Percentiles rank a stretch among this genome's conserved stretches.
phyloP scores from a whole-genome alignment of 2,113 vertebrate species.

The Pontoporia blainvillei region DNA sequence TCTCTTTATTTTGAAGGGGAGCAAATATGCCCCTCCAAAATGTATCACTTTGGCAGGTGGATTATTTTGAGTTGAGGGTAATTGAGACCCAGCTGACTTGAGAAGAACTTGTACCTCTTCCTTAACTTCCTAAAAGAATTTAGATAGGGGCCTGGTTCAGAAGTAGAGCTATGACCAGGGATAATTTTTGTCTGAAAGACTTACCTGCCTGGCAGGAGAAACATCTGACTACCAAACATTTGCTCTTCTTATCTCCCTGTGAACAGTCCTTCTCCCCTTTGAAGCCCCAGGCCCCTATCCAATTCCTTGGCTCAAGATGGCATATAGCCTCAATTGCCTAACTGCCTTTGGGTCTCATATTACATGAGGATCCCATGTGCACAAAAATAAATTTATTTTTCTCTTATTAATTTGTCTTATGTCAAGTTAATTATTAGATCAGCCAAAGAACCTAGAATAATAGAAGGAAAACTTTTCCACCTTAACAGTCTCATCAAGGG shows the following conservation, averaged over 20 bases:
- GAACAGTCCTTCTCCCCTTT: neutral
- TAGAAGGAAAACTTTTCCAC: neutral
- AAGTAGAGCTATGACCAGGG: neutral
- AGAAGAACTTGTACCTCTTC: neutral
- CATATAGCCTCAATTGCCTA: neutral
- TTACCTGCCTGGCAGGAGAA: neutral
- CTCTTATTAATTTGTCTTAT: neutral
- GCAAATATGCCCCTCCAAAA: neutral
- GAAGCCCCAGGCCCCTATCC: neutral
- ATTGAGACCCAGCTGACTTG: neutral
- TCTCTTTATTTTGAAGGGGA: neutral
- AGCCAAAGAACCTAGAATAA: neutral
- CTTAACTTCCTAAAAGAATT: neutral
- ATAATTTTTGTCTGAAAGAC: neutral
- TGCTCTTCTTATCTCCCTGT: neutral
- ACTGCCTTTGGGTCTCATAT: neutral
- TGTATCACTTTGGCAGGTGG: neutral
- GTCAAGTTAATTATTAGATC: neutral
- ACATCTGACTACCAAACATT: neutral
- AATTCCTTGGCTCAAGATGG: neutral
- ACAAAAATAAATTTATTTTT: neutral
- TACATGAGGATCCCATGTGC: neutral
- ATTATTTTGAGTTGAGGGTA: neutral
- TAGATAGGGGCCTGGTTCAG: neutral
- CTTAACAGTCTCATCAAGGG: neutral